Percentiles rank a stretch among this genome's conserved stretches.
Conservation (phyloP, 2,113 vertebrate genomes). For the Phyllostomus hastatus region DNA sequence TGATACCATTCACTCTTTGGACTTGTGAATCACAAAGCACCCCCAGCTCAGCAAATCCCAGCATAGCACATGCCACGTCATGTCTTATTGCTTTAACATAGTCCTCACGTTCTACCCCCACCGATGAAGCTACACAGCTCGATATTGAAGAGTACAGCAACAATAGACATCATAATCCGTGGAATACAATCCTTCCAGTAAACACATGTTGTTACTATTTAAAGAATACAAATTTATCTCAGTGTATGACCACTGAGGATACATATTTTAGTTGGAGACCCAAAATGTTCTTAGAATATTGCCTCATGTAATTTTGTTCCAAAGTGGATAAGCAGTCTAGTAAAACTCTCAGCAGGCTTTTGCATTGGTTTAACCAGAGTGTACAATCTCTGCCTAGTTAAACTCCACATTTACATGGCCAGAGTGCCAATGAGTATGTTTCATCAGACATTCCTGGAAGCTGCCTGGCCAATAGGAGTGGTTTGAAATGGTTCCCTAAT, state of each 20-base stretch:
- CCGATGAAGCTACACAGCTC: constrained; percentile 21
- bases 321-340: background rate
- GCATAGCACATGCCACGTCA: constrained; percentile 65
- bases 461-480: constrained; percentile 78
- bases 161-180: background rate
- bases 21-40: constrained; percentile 73
- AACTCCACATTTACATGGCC: background rate
- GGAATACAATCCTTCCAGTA: background rate
- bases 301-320: background rate
- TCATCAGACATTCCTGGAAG: constrained; percentile 75
- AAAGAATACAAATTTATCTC: constrained; percentile 36
- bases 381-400: background rate
- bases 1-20: constrained; percentile 77
- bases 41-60: constrained; percentile 66
- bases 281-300: background rate
- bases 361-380: background rate
- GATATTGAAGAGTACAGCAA: background rate
- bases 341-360: constrained; percentile 18
- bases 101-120: background rate
- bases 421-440: constrained; percentile 54
- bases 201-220: background rate
- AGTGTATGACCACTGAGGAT: background rate
- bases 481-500: constrained; percentile 79
- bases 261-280: background rate
- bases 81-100: constrained; percentile 60